Percentiles rank a stretch among this genome's conserved stretches.
Evolutionary conservation across 1,140 invertebrate species (phyloP).

Genomic region (Anadara kagoshimensis): DNA sequence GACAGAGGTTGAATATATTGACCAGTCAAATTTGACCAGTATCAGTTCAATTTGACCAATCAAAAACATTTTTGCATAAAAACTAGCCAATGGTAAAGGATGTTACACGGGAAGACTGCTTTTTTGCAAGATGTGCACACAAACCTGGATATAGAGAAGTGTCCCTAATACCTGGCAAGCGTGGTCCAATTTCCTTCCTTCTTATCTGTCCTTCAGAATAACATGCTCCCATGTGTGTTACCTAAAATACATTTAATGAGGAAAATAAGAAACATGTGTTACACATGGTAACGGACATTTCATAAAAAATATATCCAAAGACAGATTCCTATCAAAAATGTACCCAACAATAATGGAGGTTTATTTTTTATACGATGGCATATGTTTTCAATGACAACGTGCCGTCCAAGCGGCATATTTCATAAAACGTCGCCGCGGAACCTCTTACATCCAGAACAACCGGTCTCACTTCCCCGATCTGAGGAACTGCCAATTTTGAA

Average conservation of each 20-base stretch:
- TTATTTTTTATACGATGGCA: not conserved
- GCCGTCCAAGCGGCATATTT: not conserved
- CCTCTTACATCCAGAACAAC: too few relatives aligned
- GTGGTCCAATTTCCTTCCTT: constrained; percentile 52
- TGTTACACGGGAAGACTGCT: not conserved
- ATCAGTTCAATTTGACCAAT: not conserved
- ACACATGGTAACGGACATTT: not conserved
- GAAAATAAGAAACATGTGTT: not conserved
- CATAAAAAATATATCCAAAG: not conserved
- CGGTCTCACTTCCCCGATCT: too few relatives aligned
- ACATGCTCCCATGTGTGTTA: constrained; percentile 62
- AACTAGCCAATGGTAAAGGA: not conserved
- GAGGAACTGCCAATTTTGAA: too few relatives aligned
- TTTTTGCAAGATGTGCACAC: constrained; percentile 17
- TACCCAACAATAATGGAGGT: not conserved
- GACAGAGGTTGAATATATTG: too few relatives aligned
- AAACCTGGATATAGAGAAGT: constrained; percentile 47
- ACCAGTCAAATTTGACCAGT: too few relatives aligned
- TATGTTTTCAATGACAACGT: not conserved
- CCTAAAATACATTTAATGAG: constrained; percentile 35
- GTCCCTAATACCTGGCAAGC: constrained; percentile 59
- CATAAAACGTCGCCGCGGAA: too few relatives aligned
- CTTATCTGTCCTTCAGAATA: constrained; percentile 61
- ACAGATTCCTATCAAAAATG: not conserved
- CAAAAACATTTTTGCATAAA: not conserved